Evolutionary conservation across 2,888 invertebrate genomes (phyloP), one percentile per base, ranked within the genome.

Genomic region (Harpalus rubripes): DNA sequence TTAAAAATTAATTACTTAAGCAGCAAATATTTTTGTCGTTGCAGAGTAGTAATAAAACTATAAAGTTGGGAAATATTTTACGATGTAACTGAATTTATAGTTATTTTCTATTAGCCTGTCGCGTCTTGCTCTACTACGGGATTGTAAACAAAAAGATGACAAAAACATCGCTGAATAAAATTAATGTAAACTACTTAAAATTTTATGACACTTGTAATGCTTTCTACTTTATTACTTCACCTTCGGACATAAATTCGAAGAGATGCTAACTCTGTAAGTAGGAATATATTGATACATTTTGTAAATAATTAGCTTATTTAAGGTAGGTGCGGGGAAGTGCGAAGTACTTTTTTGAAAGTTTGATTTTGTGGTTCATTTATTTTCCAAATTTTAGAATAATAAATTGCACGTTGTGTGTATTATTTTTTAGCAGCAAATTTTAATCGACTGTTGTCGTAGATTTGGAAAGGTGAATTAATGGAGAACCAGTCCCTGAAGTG

Each of bases 131-230:
- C 39, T 15, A 41, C 39, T 12, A 68, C n/a, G 16, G 15, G 18
- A 16, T 12, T 41, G 72, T 44, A 74, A 10, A 44, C 15, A 12
- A 74, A 74, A 44, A 74, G 44, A 52, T 52, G 44, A 44, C 72
- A 74, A 44, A 41, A 74, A 74, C 72, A 74, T 74, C 41, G 41
- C 41, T 74, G 72, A 44, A 18, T 18, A 44, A 74, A 74, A 74
- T 74, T 74, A 74, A 74, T 74, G 72, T 74, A 44, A 68, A 16
- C 44, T 74, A 74, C 44, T 74, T 74, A 74, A 74, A 74, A 74
- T 74, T 74, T 74, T 74, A 74, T 74, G 41, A 18, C 10, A 18
- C 16, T 41, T 41, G 41, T 74, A 44, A 44, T 74, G 72, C 72
- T 44, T 74, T 74, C 41, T 74, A 44, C 44, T 74, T 44, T 74